Percentiles rank a stretch among this genome's conserved stretches.
phyloP scores from a whole-genome alignment of 1,140 invertebrate species.

The Bombus sylvicola region DNA sequence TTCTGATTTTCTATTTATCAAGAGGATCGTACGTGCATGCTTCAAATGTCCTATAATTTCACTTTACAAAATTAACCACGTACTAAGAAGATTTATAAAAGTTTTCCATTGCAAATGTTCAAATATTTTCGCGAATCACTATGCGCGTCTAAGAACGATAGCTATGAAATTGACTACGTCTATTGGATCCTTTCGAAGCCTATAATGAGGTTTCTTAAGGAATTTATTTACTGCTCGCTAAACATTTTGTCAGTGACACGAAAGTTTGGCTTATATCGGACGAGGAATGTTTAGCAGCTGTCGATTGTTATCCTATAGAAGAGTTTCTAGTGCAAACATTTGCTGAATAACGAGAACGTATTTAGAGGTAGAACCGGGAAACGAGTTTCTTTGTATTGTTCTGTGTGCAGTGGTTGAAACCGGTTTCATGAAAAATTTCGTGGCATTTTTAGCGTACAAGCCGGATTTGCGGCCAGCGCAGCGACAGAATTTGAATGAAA shows the following conservation, averaged over 20 bases:
- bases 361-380: background rate
- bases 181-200: background rate
- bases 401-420: background rate
- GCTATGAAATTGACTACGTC: background rate
- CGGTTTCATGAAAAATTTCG: background rate
- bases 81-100: no score
- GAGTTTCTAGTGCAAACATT: background rate
- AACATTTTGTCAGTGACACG: background rate
- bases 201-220: accelerated
- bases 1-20: no score
- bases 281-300: background rate
- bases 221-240: background rate
- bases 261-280: background rate
- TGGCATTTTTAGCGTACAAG: background rate
- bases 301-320: background rate
- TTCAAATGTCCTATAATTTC: no score
- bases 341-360: background rate
- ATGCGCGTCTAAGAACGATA: no score
- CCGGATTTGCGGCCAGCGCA: slow-evolving; percentile 12
- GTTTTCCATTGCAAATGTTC: no score
- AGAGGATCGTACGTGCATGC: no score
- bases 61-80: no score
- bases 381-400: background rate
- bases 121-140: no score
- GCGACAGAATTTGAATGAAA: slow-evolving; percentile 3